Base-by-base conservation (phyloP, 2,113 vertebrate species). In the Hylia prasina region DNA sequence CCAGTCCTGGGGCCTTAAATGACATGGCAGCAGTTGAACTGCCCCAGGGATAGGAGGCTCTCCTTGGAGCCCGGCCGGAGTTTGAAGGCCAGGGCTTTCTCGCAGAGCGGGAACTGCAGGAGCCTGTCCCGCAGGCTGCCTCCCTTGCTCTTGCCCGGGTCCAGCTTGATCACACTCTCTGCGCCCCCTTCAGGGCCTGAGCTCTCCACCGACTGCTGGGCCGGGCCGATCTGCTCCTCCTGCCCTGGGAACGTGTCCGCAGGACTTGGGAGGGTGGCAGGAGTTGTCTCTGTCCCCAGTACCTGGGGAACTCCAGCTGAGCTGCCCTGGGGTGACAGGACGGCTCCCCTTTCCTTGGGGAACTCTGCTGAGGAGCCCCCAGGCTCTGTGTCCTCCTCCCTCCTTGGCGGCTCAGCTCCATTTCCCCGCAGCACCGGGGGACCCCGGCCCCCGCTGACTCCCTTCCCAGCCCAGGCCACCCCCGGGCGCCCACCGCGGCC, bases 1-100 rank as follows among this genome's bases (percentile, higher is more conserved):
- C 40, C 1, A 4, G 45, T 58, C 48, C 70, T 0, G 0, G 40
- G 31, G 22, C 23, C 4, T 58, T 96, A 99, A 28, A 99, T 98
- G 89, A 99, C 98, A 0, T 98, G 98, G 97, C 99, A 99, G 95
- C 99, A 99, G 98, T 99, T 99, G 96, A 99, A 99, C 97, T 99
- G 99, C 27, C 98, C 98, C 90, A 99, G 96, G 4, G 99, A 98
- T 33, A 99, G 97, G 50, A 99, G 98, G 89, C 98, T 98, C 91
- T 98, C 98, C 94, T 99, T 98, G 94, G 98, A 98, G 91, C 94
- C 71, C 0, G 96, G 97, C 13, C 72, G 94, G 4, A 97, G 71
- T 25, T 77, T 94, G 94, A 97, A 97, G 64, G 97, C 96, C 83
- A 97, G 68, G 11, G 97, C 97, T 60, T 97, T 97, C 91, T 97